phyloP scores from a whole-genome alignment of 2,797 vertebrate genomes.

The Tenualosa thibaudeaui region DNA sequence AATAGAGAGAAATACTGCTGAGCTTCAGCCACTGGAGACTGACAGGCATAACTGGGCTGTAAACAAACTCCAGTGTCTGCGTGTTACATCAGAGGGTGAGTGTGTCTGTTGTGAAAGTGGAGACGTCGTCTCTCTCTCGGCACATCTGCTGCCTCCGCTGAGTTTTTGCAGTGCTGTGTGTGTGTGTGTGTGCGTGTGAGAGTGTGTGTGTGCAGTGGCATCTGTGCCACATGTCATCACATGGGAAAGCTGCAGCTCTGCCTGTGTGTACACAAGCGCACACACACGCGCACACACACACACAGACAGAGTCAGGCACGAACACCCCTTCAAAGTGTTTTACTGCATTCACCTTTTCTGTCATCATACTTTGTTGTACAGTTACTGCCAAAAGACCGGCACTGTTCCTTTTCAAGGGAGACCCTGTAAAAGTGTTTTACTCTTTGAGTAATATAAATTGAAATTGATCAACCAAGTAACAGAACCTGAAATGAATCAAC shows the following conservation, averaged over 20 bases:
- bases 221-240: constrained; percentile 23
- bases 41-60: constrained; percentile 12
- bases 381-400: constrained; percentile 46
- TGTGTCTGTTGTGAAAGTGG: constrained; percentile 24
- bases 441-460: neutral
- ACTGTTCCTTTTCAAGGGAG: neutral
- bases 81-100: constrained; percentile 1
- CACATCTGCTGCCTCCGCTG: constrained; percentile 9
- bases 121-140: neutral
- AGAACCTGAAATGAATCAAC: neutral
- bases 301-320: neutral
- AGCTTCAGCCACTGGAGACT: neutral
- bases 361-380: constrained; percentile 35
- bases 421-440: neutral
- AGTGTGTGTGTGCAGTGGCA: neutral
- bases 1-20: constrained; percentile 5
- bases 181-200: neutral
- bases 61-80: neutral
- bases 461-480: neutral
- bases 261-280: neutral
- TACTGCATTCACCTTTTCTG: neutral
- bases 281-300: constrained; percentile 9
- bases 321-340: constrained; percentile 25
- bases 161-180: neutral
- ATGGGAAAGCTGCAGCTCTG: neutral